phyloP scores from a whole-genome alignment of 2,113 vertebrate species.

The Corythornis vintsioides region DNA sequence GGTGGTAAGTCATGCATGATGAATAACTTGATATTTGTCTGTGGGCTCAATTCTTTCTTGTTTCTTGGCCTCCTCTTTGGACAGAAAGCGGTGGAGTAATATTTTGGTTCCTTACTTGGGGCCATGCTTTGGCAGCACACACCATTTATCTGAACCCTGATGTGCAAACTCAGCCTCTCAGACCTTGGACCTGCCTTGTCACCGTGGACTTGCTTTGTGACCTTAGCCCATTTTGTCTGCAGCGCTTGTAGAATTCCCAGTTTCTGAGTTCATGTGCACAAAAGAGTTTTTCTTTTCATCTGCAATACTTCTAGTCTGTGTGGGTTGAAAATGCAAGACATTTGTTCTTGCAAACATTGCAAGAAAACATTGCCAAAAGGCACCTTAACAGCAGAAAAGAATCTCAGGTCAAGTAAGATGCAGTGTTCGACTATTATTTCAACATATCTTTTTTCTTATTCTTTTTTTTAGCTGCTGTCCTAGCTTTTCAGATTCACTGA shows the following conservation, averaged over 20 bases:
- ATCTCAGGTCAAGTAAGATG: not conserved
- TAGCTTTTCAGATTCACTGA: not conserved
- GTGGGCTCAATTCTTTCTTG: not conserved
- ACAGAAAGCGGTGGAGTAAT: not conserved
- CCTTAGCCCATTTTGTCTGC: not conserved
- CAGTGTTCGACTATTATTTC: not conserved
- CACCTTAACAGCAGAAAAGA: not conserved
- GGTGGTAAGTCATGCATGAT: accelerated
- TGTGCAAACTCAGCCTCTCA: accelerated
- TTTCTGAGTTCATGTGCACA: not conserved
- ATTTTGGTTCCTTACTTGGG: not conserved
- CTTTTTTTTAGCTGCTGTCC: not conserved
- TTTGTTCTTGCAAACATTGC: too few relatives aligned
- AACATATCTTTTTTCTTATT: not conserved
- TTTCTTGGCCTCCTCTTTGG: not conserved
- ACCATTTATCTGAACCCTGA: not conserved
- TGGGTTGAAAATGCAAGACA: not conserved
- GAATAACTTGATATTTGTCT: not conserved
- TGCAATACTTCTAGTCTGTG: not conserved
- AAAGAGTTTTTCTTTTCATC: not conserved
- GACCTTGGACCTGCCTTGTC: not conserved
- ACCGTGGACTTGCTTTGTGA: not conserved
- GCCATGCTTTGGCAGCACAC: accelerated
- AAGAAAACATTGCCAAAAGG: not conserved
- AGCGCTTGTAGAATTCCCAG: not conserved